These are phyloP conservation scores for Heliconius congener DNA, from an alignment of 1,140 invertebrate genomes.

Conservation along the genomic window DNA sequence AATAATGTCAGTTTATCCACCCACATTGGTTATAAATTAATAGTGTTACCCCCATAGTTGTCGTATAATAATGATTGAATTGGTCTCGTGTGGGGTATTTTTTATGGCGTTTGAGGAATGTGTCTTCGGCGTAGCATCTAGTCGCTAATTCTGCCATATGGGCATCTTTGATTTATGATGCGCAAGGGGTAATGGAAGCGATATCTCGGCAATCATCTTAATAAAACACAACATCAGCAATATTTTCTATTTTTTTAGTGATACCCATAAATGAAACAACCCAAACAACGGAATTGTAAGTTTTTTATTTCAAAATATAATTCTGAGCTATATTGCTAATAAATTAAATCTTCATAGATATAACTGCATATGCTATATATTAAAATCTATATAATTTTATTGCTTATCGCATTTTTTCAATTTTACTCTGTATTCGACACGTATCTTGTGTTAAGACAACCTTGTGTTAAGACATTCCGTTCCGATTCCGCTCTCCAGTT, in stretches of 20 bases:
- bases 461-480: no score
- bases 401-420: no score
- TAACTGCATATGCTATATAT: no score
- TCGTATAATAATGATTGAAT: conserved; percentile 75
- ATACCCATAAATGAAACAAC: not conserved
- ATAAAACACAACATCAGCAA: not conserved
- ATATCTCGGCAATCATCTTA: conserved; percentile 12
- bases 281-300: not conserved
- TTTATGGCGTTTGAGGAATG: conserved; percentile 67
- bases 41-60: conserved; percentile 76
- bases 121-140: conserved; percentile 56
- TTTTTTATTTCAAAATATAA: no score
- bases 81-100: conserved; percentile 79
- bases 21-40: conserved; percentile 81
- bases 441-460: no score
- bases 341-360: no score
- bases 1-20: conserved; percentile 77
- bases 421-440: no score
- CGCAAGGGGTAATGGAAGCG: conserved; percentile 39
- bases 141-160: conserved; percentile 68
- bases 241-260: not conserved
- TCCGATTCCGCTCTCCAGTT: no score
- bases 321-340: no score
- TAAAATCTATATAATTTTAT: no score
- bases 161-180: conserved; percentile 66